Base-by-base conservation (phyloP, 2,888 invertebrate genomes). In the Morpho achilles region DNA sequence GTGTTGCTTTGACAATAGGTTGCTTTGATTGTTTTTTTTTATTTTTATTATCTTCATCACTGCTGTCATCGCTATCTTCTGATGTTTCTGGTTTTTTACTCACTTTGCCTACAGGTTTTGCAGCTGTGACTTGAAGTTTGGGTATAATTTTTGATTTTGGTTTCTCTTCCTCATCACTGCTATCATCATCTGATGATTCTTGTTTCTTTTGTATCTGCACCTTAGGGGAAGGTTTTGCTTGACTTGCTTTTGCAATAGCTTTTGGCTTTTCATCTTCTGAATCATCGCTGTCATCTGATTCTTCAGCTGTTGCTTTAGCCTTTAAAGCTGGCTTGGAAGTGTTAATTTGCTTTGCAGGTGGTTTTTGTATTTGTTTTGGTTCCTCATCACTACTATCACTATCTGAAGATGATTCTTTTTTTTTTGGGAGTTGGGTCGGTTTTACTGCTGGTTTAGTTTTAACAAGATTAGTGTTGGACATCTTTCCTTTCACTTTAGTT, bases 221-320 rank as follows among this genome's bases (percentile, higher is more conserved):
- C 61, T 39, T 54, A 23, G 10, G 65, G 65, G 32, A 32, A 59
- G 71, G 71, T 16, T 56, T 56, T 16, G 65, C 58, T 10, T 66
- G 54, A 58, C 68, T 67, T 41, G 59, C 58, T 40, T 16, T 16
- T 16, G 58, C 55, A 50, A 59, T 16, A 16, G 16, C 46, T 59
- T 69, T 69, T 10, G 71, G 63, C 50, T 69, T 61, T 46, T 73
- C 72, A 64, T 75, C 73, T 56, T 76, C 76, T 65, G 73, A 74
- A 51, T 59, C 85, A 59, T 82, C 81, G 65, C 76, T 79, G 44
- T 84, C 85, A 49, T 75, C 74, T 50, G 84, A 81, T 58, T 80
- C 77, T 64, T 80, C 74, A 49, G 66, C 53, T 50, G 63, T 59
- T 55, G 69, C 69, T 22, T 60, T 74, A 45, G 69, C 60, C 56